These are phyloP conservation scores for Euschistus heros DNA, from an alignment of 1,140 invertebrate genomes.

Conservation along the genomic window DNA sequence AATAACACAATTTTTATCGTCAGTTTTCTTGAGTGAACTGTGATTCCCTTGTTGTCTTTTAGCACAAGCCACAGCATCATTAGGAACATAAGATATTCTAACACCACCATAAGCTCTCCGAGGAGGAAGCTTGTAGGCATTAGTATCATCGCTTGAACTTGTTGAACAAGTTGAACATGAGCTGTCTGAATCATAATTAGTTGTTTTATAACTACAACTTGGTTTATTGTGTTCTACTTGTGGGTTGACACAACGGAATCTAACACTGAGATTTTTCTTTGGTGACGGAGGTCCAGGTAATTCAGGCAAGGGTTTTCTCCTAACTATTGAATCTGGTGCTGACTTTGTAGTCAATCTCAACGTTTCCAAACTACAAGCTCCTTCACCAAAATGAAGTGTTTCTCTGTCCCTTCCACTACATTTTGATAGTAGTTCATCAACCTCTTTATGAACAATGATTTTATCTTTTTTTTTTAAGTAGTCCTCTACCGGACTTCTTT, in stretches of 20 bases:
- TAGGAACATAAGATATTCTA: conserved; percentile 78
- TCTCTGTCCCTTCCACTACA: conserved; percentile 42
- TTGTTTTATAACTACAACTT: conserved; percentile 27
- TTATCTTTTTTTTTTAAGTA: conserved; percentile 17
- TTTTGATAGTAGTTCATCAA: conserved; percentile 39
- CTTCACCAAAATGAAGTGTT: conserved; percentile 44
- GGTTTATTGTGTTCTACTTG: conserved; percentile 26
- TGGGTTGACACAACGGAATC: conserved; percentile 25
- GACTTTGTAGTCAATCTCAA: conserved; percentile 33
- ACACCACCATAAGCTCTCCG: conserved; percentile 73
- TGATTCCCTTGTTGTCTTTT: conserved; percentile 39
- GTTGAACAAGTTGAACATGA: conserved; percentile 80
- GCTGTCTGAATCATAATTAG: conserved; percentile 50
- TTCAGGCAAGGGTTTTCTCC: not conserved
- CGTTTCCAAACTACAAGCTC: conserved; percentile 38
- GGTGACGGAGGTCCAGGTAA: not conserved
- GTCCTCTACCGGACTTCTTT: conserved; percentile 4
- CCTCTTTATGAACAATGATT: conserved; percentile 30
- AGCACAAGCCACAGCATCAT: conserved; percentile 71
- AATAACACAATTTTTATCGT: conserved; percentile 14
- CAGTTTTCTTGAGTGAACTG: conserved; percentile 6
- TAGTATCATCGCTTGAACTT: conserved; percentile 69
- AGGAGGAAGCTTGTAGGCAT: conserved; percentile 69
- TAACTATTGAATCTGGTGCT: not conserved
- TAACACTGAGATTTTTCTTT: conserved; percentile 22